Percentiles rank a stretch among this genome's conserved stretches.
Conservation (phyloP, 1,140 invertebrate genomes). For the Penaeus chinensis region DNA sequence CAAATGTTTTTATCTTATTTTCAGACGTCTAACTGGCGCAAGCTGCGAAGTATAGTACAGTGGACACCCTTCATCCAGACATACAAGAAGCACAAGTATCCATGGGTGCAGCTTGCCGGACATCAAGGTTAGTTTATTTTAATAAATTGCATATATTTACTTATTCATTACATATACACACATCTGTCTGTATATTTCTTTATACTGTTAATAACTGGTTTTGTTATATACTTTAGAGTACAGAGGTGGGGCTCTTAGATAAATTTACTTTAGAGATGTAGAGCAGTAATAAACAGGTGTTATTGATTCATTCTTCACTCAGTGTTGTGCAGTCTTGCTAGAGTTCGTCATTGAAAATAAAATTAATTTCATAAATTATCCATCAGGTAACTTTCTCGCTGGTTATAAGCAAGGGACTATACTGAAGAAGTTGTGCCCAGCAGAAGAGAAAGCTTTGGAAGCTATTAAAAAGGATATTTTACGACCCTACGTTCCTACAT, state of each 20-base stretch:
- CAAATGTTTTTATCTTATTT: conserved; percentile 68
- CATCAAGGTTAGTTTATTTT: conserved; percentile 76
- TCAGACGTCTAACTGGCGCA: conserved; percentile 92
- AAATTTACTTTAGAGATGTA: too few relatives aligned
- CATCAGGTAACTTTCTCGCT: conserved; percentile 87
- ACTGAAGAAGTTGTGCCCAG: conserved; percentile 89
- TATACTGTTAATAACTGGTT: too few relatives aligned
- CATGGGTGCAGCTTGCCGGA: conserved; percentile 94
- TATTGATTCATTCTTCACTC: too few relatives aligned
- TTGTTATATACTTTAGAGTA: too few relatives aligned
- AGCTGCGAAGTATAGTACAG: conserved; percentile 91
- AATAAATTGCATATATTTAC: neutral
- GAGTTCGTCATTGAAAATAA: neutral
- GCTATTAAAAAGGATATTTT: conserved; percentile 89
- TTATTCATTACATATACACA: neutral
- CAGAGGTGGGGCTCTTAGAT: too few relatives aligned
- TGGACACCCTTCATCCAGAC: conserved; percentile 97
- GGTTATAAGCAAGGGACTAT: conserved; percentile 93
- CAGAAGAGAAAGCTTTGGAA: conserved; percentile 89
- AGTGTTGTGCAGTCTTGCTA: too few relatives aligned
- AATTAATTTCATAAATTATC: conserved; percentile 31
- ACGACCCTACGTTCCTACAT: conserved; percentile 89
- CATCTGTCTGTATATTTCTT: too few relatives aligned
- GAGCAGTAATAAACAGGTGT: too few relatives aligned
- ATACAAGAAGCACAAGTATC: conserved; percentile 94